These are phyloP conservation scores for Diachrysia chrysitis DNA, from an alignment of 2,888 invertebrate species.

Conservation along the genomic window DNA sequence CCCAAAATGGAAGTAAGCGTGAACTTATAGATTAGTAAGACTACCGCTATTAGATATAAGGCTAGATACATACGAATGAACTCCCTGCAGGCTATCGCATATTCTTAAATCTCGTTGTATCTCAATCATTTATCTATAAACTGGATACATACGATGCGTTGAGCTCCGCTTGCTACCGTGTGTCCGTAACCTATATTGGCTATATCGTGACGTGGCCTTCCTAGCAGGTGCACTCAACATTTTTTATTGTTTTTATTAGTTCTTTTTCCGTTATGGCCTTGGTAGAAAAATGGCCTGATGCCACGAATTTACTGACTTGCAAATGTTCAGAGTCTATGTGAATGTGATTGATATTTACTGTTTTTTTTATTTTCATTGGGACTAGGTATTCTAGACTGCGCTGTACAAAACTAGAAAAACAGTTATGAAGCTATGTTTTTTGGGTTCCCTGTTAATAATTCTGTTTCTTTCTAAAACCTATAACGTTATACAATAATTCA, in stretches of 20 bases:
- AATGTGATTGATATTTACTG: conserved; percentile 1
- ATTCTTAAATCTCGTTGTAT: conserved; percentile 74
- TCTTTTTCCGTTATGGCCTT: not conserved
- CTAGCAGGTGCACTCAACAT: conserved; percentile 46
- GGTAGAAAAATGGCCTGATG: not conserved
- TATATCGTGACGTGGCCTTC: conserved; percentile 57
- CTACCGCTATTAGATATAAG: conserved; percentile 55
- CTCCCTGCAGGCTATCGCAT: conserved; percentile 62
- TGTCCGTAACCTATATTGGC: conserved; percentile 62
- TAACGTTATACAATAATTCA: too few relatives aligned
- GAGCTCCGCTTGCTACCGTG: conserved; percentile 47
- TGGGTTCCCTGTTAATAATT: too few relatives aligned
- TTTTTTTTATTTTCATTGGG: not conserved
- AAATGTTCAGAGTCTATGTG: not conserved
- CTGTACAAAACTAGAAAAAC: too few relatives aligned
- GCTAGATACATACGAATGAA: conserved; percentile 60
- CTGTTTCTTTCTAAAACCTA: too few relatives aligned
- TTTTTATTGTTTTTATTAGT: conserved; percentile 17
- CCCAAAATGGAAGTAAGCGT: conserved; percentile 50
- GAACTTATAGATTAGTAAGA: conserved; percentile 50
- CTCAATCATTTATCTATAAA: conserved; percentile 77
- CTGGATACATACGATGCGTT: conserved; percentile 64
- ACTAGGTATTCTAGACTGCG: not conserved
- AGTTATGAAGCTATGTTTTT: too few relatives aligned
- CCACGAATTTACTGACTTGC: not conserved